Base-by-base conservation (phyloP, 2,113 vertebrate species). In the Grammatotria lemairii region DNA sequence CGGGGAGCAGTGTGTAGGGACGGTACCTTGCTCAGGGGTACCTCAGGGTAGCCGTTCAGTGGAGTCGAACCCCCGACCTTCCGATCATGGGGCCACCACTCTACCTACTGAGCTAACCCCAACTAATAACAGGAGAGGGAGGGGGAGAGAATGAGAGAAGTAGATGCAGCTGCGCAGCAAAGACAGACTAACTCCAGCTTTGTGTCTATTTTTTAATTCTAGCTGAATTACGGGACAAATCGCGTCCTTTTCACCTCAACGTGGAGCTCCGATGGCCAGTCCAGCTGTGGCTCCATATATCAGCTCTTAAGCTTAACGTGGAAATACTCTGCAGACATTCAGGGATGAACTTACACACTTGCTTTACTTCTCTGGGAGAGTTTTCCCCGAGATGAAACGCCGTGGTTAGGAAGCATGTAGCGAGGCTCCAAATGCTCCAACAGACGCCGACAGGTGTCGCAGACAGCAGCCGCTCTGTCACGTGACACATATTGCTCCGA, bases 211-310 rank as follows among this genome's bases (percentile, higher is more conserved):
- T 49, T 51, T 9, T 51, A 3, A 51, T 51, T 51, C 49, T 51
- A 51, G 0, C 31, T 33, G 31, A 33, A 2, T 1, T 19, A 0
- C 6, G 3, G 6, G 49, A n/a, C 3, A 5, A 51, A 0, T 51
- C 9, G 0, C 19, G 1, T 53, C 49, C 19, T 1, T n/a, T 51
- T 51, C 19, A n/a, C 5, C 49, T n/a, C 49, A n/a, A 0, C 0
- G 6, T n/a, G 49, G 49, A 3, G 0, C 49, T 1, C 3, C 1
- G 5, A n/a, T 3, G 19, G 19, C 1, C 9, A n/a, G 49, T n/a
- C 49, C 49, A n/a, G 49, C 49, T 51, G 19, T n/a, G 49, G 49
- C 3, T 51, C 49, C 0, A n/a, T n/a, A 0, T 3, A 5, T 51
- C 49, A n/a, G 9, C 0, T 51, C 4, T 9, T 51, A 51, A 51